phyloP scores from a whole-genome alignment of 2,113 vertebrate genomes.

The Rattus rattus region DNA sequence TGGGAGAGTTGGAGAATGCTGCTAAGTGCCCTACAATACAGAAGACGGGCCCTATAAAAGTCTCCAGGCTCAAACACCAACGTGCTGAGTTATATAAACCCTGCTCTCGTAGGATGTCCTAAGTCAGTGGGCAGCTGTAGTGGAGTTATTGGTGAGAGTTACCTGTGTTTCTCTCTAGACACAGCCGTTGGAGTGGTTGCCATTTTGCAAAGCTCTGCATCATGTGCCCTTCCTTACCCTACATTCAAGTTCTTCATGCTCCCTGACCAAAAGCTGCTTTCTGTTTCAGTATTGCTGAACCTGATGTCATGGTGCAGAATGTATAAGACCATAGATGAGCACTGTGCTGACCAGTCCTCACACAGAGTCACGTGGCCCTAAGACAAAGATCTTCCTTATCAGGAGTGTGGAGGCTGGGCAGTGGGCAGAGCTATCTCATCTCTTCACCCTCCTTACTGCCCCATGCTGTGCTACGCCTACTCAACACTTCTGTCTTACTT shows the following conservation, averaged over 20 bases:
- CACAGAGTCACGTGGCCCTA: fast-evolving
- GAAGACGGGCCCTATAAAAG: background rate
- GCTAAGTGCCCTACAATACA: background rate
- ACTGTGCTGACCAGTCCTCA: background rate
- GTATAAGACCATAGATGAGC: background rate
- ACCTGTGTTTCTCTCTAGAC: background rate
- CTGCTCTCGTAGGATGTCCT: background rate
- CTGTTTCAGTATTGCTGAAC: background rate
- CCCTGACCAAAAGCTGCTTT: too few species aligned
- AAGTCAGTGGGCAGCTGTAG: background rate
- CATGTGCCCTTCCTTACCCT: background rate
- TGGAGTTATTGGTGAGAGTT: background rate
- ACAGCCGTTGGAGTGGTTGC: background rate
- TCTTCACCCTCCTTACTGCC: fast-evolving
- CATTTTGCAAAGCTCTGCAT: background rate
- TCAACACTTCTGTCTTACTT: background rate
- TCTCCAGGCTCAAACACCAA: background rate
- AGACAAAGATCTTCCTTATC: background rate
- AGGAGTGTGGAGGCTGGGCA: background rate
- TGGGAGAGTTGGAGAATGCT: background rate
- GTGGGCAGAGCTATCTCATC: background rate
- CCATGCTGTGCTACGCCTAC: too few species aligned
- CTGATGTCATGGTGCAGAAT: background rate
- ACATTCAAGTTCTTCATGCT: background rate
- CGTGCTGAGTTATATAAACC: background rate